phyloP scores from a whole-genome alignment of 2,113 vertebrate species.

The Paralichthys olivaceus region DNA sequence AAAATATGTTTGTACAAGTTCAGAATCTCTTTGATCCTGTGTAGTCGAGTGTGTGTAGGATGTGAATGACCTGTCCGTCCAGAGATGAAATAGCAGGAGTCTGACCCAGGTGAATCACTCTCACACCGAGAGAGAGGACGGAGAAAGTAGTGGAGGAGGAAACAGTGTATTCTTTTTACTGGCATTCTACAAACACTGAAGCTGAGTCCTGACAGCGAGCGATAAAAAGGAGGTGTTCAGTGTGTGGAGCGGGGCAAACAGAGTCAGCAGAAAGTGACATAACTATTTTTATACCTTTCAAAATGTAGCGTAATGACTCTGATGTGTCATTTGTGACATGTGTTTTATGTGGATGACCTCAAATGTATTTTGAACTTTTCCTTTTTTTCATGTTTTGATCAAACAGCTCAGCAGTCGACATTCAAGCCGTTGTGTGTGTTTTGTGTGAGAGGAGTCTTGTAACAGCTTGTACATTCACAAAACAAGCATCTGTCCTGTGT shows the following conservation, averaged over 20 bases:
- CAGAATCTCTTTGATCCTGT: background rate
- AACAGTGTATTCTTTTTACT: slow-evolving; percentile 20
- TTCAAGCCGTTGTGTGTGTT: background rate
- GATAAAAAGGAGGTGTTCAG: slow-evolving; percentile 29
- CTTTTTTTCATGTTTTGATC: slow-evolving; percentile 24
- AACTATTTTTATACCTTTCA: slow-evolving; percentile 42
- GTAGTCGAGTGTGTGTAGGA: no score
- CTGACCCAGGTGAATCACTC: background rate
- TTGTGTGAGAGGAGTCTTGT: background rate
- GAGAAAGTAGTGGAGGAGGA: slow-evolving; percentile 17
- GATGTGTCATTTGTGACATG: slow-evolving; percentile 8
- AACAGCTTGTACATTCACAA: background rate
- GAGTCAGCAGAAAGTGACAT: slow-evolving; percentile 5
- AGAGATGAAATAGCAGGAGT: slow-evolving; percentile 35
- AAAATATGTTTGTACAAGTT: background rate
- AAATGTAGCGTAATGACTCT: slow-evolving; percentile 19
- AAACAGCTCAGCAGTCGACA: slow-evolving; percentile 18
- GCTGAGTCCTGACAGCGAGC: slow-evolving; percentile 20
- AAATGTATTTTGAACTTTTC: slow-evolving; percentile 29
- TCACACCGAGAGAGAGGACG: no score
- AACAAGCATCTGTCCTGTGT: background rate
- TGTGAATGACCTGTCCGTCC: slow-evolving; percentile 1
- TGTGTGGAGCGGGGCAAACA: background rate
- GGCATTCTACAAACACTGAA: slow-evolving; percentile 20
- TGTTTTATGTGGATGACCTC: slow-evolving; percentile 30